Evolutionary conservation across 64 coral and sea anemone genomes (phyloP), one percentile per base, ranked within the genome.

Genomic region (Montipora efflorescens): DNA sequence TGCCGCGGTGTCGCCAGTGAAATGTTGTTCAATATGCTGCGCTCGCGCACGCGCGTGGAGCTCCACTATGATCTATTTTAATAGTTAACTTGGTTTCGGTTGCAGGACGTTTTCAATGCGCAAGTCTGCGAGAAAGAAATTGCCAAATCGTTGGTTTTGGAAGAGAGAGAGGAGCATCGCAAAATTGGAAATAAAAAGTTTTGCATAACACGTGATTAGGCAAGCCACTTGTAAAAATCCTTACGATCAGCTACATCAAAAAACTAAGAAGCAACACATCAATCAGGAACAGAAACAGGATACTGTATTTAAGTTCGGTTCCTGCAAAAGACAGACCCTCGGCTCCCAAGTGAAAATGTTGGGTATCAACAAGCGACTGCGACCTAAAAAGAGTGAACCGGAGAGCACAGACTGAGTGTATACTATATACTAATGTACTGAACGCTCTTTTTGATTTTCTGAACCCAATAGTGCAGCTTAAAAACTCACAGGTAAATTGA

Each of bases 371-470:
- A 71, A 13, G 5, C 67, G 67, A 71, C 67, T 71, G 67, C 67
- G 15, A 71, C 53, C 0, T 57, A 57, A 57, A 57, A 57, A 11
- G 53, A 57, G 53, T 57, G 53, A 57, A 57, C 53, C 14, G 67
- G 67, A 71, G 67, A 22, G 67, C 67, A 71, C 67, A 71, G 67
- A 71, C 67, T 71, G 67, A 71, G 67, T 71, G 67, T 71, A 71
- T 71, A 71, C 67, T 71, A 71, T 71, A 71, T 71, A 71, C 67
- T 71, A 71, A 71, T 71, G 20, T 19, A 71, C 67, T 71, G 67
- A 7, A 71, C 5, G 67, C 67, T 71, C 67, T 5, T 71, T 71
- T 71, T 71, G 67, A 71, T 71, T 71, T 15, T 71, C 67, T 15
- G 67, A 71, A 71, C 11, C 67, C 67, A 71, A 71, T 71, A 71